Base-by-base conservation (phyloP, 2,797 vertebrate species). In the Spinibarbus caldwelli region DNA sequence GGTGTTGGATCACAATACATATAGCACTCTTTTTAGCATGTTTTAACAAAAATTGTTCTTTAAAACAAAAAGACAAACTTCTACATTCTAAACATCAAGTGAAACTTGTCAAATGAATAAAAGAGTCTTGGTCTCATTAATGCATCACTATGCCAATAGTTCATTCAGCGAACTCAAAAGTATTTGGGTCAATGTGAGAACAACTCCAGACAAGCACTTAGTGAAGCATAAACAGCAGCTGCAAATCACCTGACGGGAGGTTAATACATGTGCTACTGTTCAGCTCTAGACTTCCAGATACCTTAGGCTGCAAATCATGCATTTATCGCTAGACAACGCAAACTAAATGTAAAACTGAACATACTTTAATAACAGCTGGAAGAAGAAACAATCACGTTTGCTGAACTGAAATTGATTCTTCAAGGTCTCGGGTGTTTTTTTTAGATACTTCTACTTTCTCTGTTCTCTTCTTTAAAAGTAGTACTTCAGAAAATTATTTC, bases 131-230 rank as follows among this genome's bases (percentile, higher is more conserved):
- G 21, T 70, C 15, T 45, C 5, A 43, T 47, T 36, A 78, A 77
- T 73, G 31, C 47, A 43, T 66, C 43, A 52, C 41, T 80, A 34
- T 7, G 75, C 43, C 57, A 11, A 75, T 14, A 54, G 12, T 45
- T 82, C 70, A 79, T 77, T 87, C n/a, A 77, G 43, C 68, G 29
- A 82, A 68, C 78, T 23, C 49, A 7, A 67, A 87, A 45, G 45
- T 72, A 87, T 83, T 82, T 81, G 19, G 45, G 80, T 86, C 36
- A 49, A 54, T 34, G 76, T 64, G 57, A 72, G 49, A 45, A 76
- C 49, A n/a, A 67, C 10, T 59, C 77, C 73, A 87, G 62, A 77
- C 77, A 45, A 59, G 47, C 47, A 47, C 54, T 81, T 73, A 7
- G 12, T 21, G 36, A 70, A 31, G 67, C 21, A 85, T 68, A 81